Percentiles rank a stretch among this genome's conserved stretches.
Conservation (phyloP, 2,797 vertebrate genomes). For the Gymnocypris eckloni region DNA sequence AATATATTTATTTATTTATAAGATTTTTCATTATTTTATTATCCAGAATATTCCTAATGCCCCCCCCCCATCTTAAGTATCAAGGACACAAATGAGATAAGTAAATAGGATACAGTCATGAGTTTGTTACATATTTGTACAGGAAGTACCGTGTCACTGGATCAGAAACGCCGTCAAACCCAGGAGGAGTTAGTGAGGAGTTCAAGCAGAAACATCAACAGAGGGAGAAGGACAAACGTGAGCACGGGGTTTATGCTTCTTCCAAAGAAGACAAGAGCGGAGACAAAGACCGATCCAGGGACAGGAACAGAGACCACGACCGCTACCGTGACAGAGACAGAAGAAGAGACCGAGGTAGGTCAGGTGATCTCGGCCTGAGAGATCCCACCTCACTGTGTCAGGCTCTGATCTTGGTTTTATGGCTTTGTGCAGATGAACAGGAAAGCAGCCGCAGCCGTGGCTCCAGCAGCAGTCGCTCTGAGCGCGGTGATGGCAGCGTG, state of each 20-base stretch:
- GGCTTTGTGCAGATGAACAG: conserved; percentile 79
- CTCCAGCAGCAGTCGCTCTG: conserved; percentile 75
- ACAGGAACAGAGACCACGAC: conserved; percentile 79
- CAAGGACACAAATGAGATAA: not conserved
- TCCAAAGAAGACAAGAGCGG: conserved; percentile 91
- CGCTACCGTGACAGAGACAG: conserved; percentile 78
- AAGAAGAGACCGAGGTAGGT: conserved; percentile 68
- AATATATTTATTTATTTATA: not conserved
- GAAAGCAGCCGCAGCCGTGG: conserved; percentile 78
- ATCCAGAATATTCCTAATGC: not conserved
- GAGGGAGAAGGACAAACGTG: conserved; percentile 90
- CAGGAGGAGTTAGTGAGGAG: conserved; percentile 95
- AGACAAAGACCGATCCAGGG: conserved; percentile 74
- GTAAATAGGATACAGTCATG: not conserved
- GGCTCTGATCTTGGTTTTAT: not conserved
- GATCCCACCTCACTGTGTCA: not conserved
- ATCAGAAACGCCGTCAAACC: conserved; percentile 94
- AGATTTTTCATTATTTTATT: no score
- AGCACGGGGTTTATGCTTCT: conserved; percentile 93
- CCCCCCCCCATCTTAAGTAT: not conserved
- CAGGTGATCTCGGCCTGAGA: not conserved
- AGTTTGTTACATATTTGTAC: conserved; percentile 54
- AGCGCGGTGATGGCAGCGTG: conserved; percentile 74
- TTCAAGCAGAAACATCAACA: conserved; percentile 90
- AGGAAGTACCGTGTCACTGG: conserved; percentile 92